These are phyloP conservation scores for Holocentrus rufus DNA, from an alignment of 2,797 vertebrate species.

Conservation along the genomic window DNA sequence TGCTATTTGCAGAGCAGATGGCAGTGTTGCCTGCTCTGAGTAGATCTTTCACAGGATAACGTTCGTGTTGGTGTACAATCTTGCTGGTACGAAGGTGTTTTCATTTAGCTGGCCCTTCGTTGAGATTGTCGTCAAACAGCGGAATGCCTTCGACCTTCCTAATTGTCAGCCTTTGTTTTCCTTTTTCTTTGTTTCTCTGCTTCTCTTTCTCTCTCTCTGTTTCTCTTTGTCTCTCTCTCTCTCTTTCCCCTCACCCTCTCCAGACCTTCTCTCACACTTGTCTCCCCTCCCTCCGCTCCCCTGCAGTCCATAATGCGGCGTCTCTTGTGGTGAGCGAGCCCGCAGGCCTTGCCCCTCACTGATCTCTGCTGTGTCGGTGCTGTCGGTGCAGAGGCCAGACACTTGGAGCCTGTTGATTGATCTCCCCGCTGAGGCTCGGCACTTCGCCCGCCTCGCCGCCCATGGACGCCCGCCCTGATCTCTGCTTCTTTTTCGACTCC, in stretches of 20 bases:
- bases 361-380: constrained; percentile 70
- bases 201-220: background rate
- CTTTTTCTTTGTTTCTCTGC: background rate
- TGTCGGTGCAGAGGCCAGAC: constrained; percentile 51
- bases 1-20: background rate
- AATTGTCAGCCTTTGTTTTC: background rate
- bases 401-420: constrained; percentile 70
- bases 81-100: background rate
- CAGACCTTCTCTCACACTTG: background rate
- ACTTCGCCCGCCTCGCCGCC: constrained; percentile 33
- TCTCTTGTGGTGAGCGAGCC: constrained; percentile 67
- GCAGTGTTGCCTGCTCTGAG: background rate
- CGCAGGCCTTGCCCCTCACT: constrained; percentile 70
- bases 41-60: constrained; percentile 11
- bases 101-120: constrained; percentile 8
- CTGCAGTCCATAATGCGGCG: constrained; percentile 60
- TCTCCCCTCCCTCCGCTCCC: background rate
- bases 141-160: background rate
- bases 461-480: constrained; percentile 5
- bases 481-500: constrained; percentile 20
- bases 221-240: background rate
- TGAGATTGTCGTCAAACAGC: background rate
- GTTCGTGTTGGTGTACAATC: background rate
- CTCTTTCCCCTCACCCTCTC: background rate
- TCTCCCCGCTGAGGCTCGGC: constrained; percentile 45